Evolutionary conservation across 2,113 vertebrate species (phyloP), one percentile per base, ranked within the genome.

Genomic region (Atrichornis clamosus): DNA sequence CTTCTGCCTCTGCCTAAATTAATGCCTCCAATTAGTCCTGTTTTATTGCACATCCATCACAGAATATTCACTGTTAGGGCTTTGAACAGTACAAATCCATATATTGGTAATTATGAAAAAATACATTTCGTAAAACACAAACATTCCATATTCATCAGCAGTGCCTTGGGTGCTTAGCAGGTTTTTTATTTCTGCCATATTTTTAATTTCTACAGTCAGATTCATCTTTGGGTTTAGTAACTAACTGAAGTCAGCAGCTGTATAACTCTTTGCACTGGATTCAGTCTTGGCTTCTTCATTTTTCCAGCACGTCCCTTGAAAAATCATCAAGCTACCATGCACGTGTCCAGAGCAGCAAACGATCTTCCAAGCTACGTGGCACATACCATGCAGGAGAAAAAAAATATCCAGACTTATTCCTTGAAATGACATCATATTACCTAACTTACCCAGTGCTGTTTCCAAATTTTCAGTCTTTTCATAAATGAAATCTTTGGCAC

Each of bases 1-100:
- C 73, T 92, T 44, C 90, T 70, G 79, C 75, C 73, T 87, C 41
- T 84, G 67, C 28, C 67, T 81, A 93, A 93, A 95, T 96, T 92
- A 96, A 94, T 96, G 76, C 74, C 93, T 81, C 87, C 90, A 95
- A 88, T 95, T 95, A 95, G 81, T 75, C 73, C 79, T 89, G 64
- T 81, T 93, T 90, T 89, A 96, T 64, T 86, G 64, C 2, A 3
- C 72, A 96, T 96, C 83, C 73, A 88, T 95, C 95, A 96, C 56
- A 74, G 68, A 35, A 86, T 70, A 64, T 63, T 56, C 88, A 83
- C 37, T 59, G 64, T 56, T 86, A 75, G 28, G 47, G 68, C 64
- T 94, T 44, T 90, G 68, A 91, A 87, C 79, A 90, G 82, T 78
- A 81, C 82, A 94, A 93, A 95, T 92, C 91, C 79, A 88, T 92